These are phyloP conservation scores for Steatornis caripensis DNA, from an alignment of 2,113 vertebrate genomes.

Conservation along the genomic window DNA sequence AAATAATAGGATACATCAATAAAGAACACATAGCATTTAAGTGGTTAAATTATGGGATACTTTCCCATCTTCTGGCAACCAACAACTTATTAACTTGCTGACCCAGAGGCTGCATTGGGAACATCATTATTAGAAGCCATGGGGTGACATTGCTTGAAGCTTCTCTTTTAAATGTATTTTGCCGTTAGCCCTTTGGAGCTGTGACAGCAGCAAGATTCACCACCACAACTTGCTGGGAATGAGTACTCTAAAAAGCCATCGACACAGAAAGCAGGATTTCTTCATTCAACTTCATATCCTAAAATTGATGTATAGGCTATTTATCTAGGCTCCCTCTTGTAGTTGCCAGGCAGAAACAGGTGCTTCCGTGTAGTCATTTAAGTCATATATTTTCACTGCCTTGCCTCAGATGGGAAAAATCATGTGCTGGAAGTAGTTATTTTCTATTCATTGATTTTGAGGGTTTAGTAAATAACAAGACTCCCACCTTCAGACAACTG, in stretches of 20 bases:
- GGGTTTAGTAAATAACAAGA: background rate
- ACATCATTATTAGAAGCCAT: background rate
- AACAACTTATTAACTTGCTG: background rate
- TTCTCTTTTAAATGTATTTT: background rate
- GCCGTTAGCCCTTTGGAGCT: background rate
- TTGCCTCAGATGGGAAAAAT: background rate
- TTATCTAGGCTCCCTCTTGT: background rate
- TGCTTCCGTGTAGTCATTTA: background rate
- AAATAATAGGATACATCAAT: background rate
- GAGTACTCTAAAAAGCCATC: background rate
- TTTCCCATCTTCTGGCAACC: background rate
- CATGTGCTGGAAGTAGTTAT: background rate
- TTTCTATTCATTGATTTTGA: background rate
- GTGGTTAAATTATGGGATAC: background rate
- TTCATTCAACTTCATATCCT: background rate
- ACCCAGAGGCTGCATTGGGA: background rate
- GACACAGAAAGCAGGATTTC: background rate
- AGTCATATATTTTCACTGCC: background rate
- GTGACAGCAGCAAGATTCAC: background rate
- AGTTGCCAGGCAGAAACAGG: background rate
- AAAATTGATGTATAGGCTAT: background rate
- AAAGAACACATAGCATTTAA: background rate
- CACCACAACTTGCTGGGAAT: background rate
- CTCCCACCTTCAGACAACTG: background rate
- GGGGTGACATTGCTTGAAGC: background rate